Base-by-base conservation (phyloP, 2,113 vertebrate species). In the Pristiophorus japonicus region DNA sequence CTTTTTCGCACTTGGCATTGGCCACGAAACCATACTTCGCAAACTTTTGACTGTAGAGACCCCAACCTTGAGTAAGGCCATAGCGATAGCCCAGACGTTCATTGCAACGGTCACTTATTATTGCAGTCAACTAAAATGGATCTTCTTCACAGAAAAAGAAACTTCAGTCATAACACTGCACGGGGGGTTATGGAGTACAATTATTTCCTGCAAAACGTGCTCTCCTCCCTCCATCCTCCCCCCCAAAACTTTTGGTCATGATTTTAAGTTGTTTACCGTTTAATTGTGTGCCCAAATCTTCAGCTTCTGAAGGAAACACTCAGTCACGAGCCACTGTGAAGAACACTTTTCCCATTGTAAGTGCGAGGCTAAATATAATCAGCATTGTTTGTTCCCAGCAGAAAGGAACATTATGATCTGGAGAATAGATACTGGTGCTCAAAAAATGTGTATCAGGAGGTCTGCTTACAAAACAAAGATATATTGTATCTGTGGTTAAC, bases 371-470 rank as follows among this genome's bases (percentile, higher is more conserved):
- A 59, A 59, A 59, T 59, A 59, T 47, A 87, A 30, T 51, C 42
- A 87, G 84, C 2, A 6, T 27, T 87, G 42, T 51, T 87, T 20
- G 24, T 16, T 20, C 84, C 27, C 22, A 87, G 45, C 45, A 51
- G 84, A 87, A 87, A 30, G 84, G 84, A 87, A 51, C 84, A 87
- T 87, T 51, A 51, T 51, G 45, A 81, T 81, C 78, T 81, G 38
- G 78, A 42, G 42, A 81, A 51, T 45, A 87, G 30, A 47, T 87
- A 47, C 22, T 27, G 47, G 47, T 11, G 24, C 84, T 87, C 22
- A 7, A 87, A 87, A 87, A 47, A 51, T 87, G 7, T 87, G 45
- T 7, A 7, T 51, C 84, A 87, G 84, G 45, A 51, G 47, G 84
- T 87, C 42, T 87, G 20, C 47, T 87, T 51, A 11, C 45, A 51